Evolutionary conservation across 2,797 vertebrate species (phyloP), one percentile per base, ranked within the genome.

Genomic region (Epinephelus coioides): DNA sequence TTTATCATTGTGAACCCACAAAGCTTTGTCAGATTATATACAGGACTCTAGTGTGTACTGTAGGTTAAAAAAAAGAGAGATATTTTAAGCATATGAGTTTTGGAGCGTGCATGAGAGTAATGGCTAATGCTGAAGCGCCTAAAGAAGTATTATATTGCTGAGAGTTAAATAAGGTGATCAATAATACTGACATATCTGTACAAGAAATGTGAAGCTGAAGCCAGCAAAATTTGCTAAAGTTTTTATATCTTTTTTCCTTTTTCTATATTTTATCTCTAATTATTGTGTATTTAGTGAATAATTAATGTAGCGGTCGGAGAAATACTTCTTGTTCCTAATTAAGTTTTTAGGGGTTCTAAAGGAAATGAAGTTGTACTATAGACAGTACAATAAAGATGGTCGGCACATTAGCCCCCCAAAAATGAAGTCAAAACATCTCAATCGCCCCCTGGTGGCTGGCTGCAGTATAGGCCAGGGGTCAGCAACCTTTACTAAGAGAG

Each of bases 1-100:
- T 60, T 57, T 6, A 74, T 57, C 59, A 56, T 15, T 53, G 66
- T 67, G 66, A 9, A 54, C 51, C 34, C 55, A 67, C 62, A 70
- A 40, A 75, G 56, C 3, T 71, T 43, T 66, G 82, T 76, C 79
- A 90, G 49, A 34, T 18, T 73, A 89, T 80, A 77, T 25, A 21
- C 60, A 51, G 46, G 12, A 19, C 34, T 14, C 19, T 21, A 62
- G 40, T 9, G 21, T 51, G n/a, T 25, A 43, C 5, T 34, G 34
- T 8, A 6, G 8, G 34, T 34, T 30, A 30, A 30, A 30, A 30
- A 30, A 30, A 30, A 27, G 5, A 0, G 1, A 34, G 34, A 34
- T 8, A 34, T 34, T 34, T 34, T 0, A 34, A 2, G 34, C 34
- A 34, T 34, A 43, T 11, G 9, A 43, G 38, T 40, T 40, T 40